Evolutionary conservation across 2,888 invertebrate species (phyloP), one percentile per base, ranked within the genome.

Genomic region (Venusia cambrica): DNA sequence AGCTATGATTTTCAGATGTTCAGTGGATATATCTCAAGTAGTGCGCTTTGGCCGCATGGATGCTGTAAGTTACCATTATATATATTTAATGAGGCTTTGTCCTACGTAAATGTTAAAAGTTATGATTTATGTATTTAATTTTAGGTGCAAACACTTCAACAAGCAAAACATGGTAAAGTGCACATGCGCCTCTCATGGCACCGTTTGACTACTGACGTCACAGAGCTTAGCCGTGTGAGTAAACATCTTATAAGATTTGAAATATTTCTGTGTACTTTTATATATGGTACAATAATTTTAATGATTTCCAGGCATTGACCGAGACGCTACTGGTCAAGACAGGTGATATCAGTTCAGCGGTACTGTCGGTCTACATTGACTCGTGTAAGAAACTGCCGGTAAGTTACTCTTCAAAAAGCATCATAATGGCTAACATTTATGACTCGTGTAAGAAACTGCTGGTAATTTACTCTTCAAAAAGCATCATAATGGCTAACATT

Each of bases 71-170:
- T 20, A 28, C 1, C 18, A 20, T 17, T 7, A 9, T 29, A 15
- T 24, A n/a, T n/a, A n/a, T n/a, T n/a, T n/a, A n/a, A n/a, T n/a
- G n/a, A n/a, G n/a, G n/a, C n/a, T n/a, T n/a, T n/a, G n/a, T n/a
- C n/a, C n/a, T n/a, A n/a, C n/a, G n/a, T n/a, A n/a, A n/a, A n/a
- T n/a, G n/a, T n/a, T n/a, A n/a, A n/a, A n/a, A n/a, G n/a, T n/a
- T n/a, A n/a, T 27, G 21, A 4, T 17, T 13, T 25, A 15, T 18
- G 0, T 10, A 10, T 28, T 22, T 24, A 26, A 38, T 61, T 67
- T 21, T 75, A 98, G 97, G 98, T 99, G 98, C 89, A 97, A 50
- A 95, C 96, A 0, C 88, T 99, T 52, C 97, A 98, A 74, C 94
- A 97, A 76, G 97, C 97, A 4, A 97, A 97, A 73, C 96, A 97